Evolutionary conservation across 2,888 invertebrate genomes (phyloP).

Genomic region (Ormyrus thymus): DNA sequence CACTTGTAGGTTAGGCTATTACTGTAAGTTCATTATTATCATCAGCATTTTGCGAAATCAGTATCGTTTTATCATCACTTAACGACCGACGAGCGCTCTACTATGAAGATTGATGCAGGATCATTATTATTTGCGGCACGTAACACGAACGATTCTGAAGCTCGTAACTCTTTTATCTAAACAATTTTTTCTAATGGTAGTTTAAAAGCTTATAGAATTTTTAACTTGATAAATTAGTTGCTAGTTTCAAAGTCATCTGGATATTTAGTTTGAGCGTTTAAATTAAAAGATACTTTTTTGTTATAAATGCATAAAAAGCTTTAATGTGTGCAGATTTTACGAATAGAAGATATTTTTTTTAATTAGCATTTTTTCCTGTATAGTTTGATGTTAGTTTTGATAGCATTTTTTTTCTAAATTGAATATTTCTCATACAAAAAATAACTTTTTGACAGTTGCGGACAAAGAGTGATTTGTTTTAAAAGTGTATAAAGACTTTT

Average conservation of each 20-base stretch:
- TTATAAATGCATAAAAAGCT: constrained; percentile 29
- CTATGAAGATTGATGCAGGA: constrained; percentile 53
- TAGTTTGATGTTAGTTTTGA: constrained; percentile 45
- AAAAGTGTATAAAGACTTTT: constrained; percentile 44
- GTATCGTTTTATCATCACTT: constrained; percentile 66
- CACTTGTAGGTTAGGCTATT: constrained; percentile 71
- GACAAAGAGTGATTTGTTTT: constrained; percentile 26
- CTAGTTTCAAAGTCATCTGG: constrained; percentile 48
- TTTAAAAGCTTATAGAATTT: constrained; percentile 20
- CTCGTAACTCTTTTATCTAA: constrained; percentile 44
- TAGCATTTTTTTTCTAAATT: constrained; percentile 41
- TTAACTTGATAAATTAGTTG: constrained; percentile 27
- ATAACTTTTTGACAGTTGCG: constrained; percentile 10
- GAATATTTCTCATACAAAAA: constrained; percentile 43
- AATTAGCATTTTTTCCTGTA: constrained; percentile 47
- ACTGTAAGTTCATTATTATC: constrained; percentile 72
- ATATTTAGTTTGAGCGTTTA: constrained; percentile 40
- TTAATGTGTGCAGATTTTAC: constrained; percentile 38
- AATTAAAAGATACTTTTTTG: constrained; percentile 41
- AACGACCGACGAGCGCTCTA: constrained; percentile 29
- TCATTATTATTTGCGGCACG: constrained; percentile 35
- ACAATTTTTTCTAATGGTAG: constrained; percentile 30
- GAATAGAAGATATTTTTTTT: constrained; percentile 46
- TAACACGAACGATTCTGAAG: constrained; percentile 47
- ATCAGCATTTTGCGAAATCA: constrained; percentile 69